Conservation (phyloP, 2,888 invertebrate species). For the Laothoe populi region DNA sequence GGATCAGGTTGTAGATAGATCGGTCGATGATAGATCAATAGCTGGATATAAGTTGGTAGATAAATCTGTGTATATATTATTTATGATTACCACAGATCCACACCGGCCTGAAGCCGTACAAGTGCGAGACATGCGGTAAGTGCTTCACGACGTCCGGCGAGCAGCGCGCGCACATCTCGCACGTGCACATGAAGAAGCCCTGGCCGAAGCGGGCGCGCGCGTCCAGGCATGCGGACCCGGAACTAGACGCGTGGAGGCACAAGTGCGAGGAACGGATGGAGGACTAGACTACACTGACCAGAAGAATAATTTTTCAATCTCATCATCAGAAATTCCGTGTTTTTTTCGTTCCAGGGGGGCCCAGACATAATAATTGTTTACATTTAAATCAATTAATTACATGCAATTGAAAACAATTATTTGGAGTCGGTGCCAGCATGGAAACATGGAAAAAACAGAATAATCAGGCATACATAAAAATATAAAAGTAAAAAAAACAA, state of each 20-base stretch:
- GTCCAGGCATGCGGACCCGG: conserved; percentile 22
- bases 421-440: too few relatives aligned
- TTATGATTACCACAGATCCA: conserved; percentile 58
- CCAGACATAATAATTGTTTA: too few relatives aligned
- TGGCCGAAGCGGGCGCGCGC: conserved; percentile 67
- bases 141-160: conserved; percentile 74
- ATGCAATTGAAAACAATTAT: too few relatives aligned
- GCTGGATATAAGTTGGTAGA: not conserved
- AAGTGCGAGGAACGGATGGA: not conserved
- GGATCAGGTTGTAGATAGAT: not conserved
- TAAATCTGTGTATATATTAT: not conserved
- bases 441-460: too few relatives aligned
- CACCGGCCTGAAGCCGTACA: conserved; percentile 67
- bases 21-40: not conserved
- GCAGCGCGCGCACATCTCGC: conserved; percentile 70
- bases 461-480: too few relatives aligned
- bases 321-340: too few relatives aligned
- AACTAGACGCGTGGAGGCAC: not conserved
- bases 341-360: too few relatives aligned
- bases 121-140: conserved; percentile 65
- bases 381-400: too few relatives aligned
- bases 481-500: too few relatives aligned
- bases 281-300: not conserved
- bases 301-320: too few relatives aligned
- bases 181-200: conserved; percentile 76